Evolutionary conservation across 92 coral and sea anemone species (phyloP).

Genomic region (Porites rus): DNA sequence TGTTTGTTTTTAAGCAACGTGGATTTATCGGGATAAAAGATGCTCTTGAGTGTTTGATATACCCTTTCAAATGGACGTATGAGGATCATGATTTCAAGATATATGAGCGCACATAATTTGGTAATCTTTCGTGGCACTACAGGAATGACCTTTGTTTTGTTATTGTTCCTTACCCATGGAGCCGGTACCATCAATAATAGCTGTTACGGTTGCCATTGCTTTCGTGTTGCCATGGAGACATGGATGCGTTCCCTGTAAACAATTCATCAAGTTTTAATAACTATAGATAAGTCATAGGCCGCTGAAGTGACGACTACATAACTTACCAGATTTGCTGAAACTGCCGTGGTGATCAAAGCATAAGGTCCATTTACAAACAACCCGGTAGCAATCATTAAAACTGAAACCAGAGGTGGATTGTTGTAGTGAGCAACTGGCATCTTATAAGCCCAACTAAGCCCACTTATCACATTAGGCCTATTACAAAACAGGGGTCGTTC

Average conservation of each 20-base stretch:
- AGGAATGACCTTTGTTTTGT: neutral
- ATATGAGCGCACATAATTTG: too few relatives aligned
- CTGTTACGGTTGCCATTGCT: constrained; percentile 99
- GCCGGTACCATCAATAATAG: constrained; percentile 96
- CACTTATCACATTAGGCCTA: too few relatives aligned
- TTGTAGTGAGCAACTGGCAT: neutral
- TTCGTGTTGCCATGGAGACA: constrained; percentile 94
- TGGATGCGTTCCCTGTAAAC: constrained; percentile 90
- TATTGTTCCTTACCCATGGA: constrained; percentile 80
- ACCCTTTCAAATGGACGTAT: too few relatives aligned
- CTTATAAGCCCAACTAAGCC: too few relatives aligned
- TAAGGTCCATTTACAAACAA: constrained; percentile 96
- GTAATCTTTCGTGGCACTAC: too few relatives aligned
- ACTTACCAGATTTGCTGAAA: constrained; percentile 97
- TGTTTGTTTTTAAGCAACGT: too few relatives aligned
- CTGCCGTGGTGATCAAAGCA: constrained; percentile 96
- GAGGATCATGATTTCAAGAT: too few relatives aligned
- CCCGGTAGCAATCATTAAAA: constrained; percentile 89
- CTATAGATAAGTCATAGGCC: neutral
- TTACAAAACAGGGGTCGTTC: too few relatives aligned
- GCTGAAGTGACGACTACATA: neutral
- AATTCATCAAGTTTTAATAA: neutral
- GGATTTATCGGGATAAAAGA: too few relatives aligned
- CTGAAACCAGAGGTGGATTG: constrained; percentile 36
- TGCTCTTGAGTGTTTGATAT: too few relatives aligned